Evolutionary conservation across 2,113 vertebrate species (phyloP), one percentile per base, ranked within the genome.

Genomic region (Heteronetta atricapilla): DNA sequence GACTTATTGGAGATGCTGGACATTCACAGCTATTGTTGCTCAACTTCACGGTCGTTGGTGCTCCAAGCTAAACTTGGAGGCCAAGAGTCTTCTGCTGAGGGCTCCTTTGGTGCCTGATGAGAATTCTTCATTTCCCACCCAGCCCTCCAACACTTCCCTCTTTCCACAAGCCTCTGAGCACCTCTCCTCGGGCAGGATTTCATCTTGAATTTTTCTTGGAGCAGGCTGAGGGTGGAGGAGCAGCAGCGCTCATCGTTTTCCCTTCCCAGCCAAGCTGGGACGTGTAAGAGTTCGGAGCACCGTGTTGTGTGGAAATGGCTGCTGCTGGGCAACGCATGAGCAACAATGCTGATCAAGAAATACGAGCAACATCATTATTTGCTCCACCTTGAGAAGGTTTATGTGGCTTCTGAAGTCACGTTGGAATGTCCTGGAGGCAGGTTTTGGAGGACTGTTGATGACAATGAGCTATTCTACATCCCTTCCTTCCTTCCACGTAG

Each of bases 351-450:
- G 64, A 31, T 22, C 2, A 5, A 42, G 42, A 8, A 16, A 21
- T 8, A 4, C 0, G 4, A 72, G 15, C 68, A 25, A 33, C 26
- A 20, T 29, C 9, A 0, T 9, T 0, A 46, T 34, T 80, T 13
- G 10, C 53, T 72, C 59, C 19, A 16, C 17, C 56, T 55, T 64
- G 14, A 2, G 23, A 25, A 55, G 63, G 26, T 60, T 81, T 55
- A n/a, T 62, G 50, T 62, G 11, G 58, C 52, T 81, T 85, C 62
- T n/a, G 13, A 55, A 29, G 40, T 13, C 20, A 8, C 7, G 10
- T 44, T 66, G 73, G 25, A 40, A 36, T 8, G 8, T 59, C 48
- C 63, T 33, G 5, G 25, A 12, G 59, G 1, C 31, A 12, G 5
- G 1, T 20, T 77, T 36, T 18, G 9, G 55, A n/a, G 5, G 16